Conservation (phyloP, 2,113 vertebrate species). For the Lasiurus cinereus region DNA sequence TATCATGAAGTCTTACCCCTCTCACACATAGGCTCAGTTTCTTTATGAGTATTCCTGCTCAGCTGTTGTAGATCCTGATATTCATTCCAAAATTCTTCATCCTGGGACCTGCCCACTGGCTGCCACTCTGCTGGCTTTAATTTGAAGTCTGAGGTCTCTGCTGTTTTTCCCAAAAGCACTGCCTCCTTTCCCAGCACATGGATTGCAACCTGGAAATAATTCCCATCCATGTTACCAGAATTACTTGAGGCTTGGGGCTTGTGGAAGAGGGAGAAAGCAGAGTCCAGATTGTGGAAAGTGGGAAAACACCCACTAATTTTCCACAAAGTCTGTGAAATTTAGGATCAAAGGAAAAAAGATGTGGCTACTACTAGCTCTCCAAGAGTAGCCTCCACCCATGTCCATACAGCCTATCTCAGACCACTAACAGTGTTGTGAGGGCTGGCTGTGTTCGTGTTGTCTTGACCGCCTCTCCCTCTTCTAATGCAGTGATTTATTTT, state of each 20-base stretch:
- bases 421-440: not conserved
- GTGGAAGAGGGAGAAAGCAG: not conserved
- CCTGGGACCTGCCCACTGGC: not conserved
- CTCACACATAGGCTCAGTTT: not conserved
- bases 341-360: not conserved
- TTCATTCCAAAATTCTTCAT: conserved; percentile 63
- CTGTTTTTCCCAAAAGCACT: conserved; percentile 43
- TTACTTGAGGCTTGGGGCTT: not conserved
- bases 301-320: not conserved
- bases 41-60: conserved; percentile 16
- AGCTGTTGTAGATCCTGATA: not conserved
- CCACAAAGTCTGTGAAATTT: not conserved
- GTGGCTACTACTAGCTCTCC: not conserved
- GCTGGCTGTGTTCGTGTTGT: not conserved
- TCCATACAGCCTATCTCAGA: not conserved
- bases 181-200: conserved; percentile 50
- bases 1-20: conserved; percentile 67
- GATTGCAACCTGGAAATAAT: conserved; percentile 66
- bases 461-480: not conserved
- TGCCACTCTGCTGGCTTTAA: conserved; percentile 28
- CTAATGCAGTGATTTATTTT: not conserved
- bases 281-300: not conserved
- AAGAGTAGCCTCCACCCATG: not conserved
- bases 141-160: conserved; percentile 35
- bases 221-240: conserved; percentile 52